Evolutionary conservation across 2,888 invertebrate species (phyloP).

Genomic region (Eupithecia abbreviata): DNA sequence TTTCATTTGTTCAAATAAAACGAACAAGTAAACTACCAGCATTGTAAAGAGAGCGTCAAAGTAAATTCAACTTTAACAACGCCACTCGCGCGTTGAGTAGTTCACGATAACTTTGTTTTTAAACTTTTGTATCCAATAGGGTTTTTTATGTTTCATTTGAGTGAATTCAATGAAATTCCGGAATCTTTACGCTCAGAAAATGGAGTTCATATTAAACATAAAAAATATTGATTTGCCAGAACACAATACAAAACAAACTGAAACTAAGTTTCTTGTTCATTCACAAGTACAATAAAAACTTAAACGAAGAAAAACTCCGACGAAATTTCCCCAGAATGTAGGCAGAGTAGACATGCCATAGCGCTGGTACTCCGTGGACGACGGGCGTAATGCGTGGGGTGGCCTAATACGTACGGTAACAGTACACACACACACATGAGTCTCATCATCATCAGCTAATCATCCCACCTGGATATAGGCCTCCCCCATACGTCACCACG

Average conservation of each 20-base stretch:
- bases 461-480: no score
- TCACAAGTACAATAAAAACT: not conserved
- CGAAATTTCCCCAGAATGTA: not conserved
- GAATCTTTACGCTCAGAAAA: not conserved
- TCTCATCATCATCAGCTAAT: no score
- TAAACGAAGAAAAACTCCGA: not conserved
- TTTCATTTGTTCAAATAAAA: slow-evolving; percentile 45
- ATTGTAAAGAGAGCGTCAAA: slow-evolving; percentile 47
- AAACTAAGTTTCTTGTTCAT: no score
- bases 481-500: no score
- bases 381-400: no score
- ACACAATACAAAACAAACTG: not conserved
- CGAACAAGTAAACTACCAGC: slow-evolving; percentile 35
- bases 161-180: slow-evolving; percentile 16
- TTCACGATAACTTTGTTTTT: slow-evolving; percentile 42
- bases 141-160: slow-evolving; percentile 24
- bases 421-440: no score
- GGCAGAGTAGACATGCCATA: not conserved
- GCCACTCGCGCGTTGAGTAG: slow-evolving; percentile 47
- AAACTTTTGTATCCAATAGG: slow-evolving; percentile 36
- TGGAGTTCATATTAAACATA: not conserved
- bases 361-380: no score
- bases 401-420: no score
- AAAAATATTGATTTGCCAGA: not conserved
- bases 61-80: slow-evolving; percentile 58